phyloP scores from a whole-genome alignment of 2,888 invertebrate genomes.

The Horisme vitalbata region DNA sequence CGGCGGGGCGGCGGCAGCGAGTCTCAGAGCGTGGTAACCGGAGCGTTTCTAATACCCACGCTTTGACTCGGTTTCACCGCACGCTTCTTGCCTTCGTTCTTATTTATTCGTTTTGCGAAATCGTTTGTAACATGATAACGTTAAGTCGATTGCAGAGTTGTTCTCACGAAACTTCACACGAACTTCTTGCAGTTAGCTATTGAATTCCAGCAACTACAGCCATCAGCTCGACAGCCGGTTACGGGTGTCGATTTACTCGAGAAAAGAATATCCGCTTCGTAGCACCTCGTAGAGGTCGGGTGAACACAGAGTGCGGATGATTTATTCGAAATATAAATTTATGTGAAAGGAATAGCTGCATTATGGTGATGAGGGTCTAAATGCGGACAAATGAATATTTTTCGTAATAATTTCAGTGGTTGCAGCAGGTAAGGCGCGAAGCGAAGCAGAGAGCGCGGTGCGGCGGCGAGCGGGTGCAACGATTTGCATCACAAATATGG shows the following conservation, averaged over 20 bases:
- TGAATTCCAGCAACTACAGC: constrained; percentile 66
- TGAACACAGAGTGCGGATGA: constrained; percentile 15
- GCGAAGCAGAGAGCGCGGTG: constrained; percentile 65
- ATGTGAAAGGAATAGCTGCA: constrained; percentile 42
- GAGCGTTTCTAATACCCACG: constrained; percentile 83
- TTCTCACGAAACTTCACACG: constrained; percentile 77
- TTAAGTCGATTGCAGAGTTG: constrained; percentile 66
- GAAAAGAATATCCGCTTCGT: constrained; percentile 37
- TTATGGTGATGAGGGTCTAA: constrained; percentile 62
- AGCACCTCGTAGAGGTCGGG: constrained; percentile 10
- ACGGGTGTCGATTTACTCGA: constrained; percentile 56
- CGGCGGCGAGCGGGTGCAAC: constrained; percentile 67
- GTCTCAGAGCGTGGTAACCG: constrained; percentile 73
- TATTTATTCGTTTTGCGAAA: constrained; percentile 82
- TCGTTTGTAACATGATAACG: constrained; percentile 82
- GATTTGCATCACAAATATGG: constrained; percentile 72
- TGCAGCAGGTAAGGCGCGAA: constrained; percentile 72
- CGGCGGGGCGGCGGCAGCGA: constrained; percentile 47
- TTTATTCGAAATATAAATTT: constrained; percentile 30
- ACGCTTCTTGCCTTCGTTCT: constrained; percentile 80
- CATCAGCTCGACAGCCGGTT: constrained; percentile 43
- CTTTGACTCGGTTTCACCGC: constrained; percentile 81
- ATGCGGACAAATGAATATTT: constrained; percentile 76
- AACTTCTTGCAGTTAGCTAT: constrained; percentile 71
- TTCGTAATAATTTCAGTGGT: constrained; percentile 74